phyloP scores from a whole-genome alignment of 2,797 vertebrate genomes.

The Acanthiza pusilla region DNA sequence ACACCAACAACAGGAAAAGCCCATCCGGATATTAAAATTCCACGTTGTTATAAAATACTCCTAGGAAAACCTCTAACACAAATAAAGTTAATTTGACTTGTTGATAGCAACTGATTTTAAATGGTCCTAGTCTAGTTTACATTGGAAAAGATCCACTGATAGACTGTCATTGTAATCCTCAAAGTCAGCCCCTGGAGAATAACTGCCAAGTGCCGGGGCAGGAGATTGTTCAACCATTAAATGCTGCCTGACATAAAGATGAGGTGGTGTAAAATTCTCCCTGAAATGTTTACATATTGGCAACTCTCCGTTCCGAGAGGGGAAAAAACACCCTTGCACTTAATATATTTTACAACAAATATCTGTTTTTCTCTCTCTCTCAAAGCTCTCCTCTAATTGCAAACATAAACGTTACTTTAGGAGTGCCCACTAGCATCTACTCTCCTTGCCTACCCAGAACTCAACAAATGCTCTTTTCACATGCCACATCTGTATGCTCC shows the following conservation, averaged over 20 bases:
- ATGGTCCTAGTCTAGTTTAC: constrained; percentile 53
- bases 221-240: constrained; percentile 70
- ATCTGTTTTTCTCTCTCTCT: constrained; percentile 33
- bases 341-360: constrained; percentile 29
- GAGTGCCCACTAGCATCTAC: constrained; percentile 55
- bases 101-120: constrained; percentile 64
- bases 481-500: constrained; percentile 65
- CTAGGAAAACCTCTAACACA: constrained; percentile 31
- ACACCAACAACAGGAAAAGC: constrained; percentile 7
- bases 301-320: constrained; percentile 48
- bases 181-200: constrained; percentile 64
- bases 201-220: constrained; percentile 72
- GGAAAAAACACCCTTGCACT: constrained; percentile 64
- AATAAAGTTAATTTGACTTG: constrained; percentile 59
- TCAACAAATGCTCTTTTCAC: constrained; percentile 69
- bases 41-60: constrained; percentile 29
- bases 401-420: constrained; percentile 64
- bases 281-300: constrained; percentile 69
- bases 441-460: constrained; percentile 33
- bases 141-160: constrained; percentile 70
- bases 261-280: constrained; percentile 77
- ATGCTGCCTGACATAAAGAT: constrained; percentile 74
- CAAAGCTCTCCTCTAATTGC: constrained; percentile 47
- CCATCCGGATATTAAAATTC: constrained; percentile 45
- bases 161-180: constrained; percentile 71